phyloP scores from a whole-genome alignment of 2,888 invertebrate species.

The Caenorhabditis sinica region DNA sequence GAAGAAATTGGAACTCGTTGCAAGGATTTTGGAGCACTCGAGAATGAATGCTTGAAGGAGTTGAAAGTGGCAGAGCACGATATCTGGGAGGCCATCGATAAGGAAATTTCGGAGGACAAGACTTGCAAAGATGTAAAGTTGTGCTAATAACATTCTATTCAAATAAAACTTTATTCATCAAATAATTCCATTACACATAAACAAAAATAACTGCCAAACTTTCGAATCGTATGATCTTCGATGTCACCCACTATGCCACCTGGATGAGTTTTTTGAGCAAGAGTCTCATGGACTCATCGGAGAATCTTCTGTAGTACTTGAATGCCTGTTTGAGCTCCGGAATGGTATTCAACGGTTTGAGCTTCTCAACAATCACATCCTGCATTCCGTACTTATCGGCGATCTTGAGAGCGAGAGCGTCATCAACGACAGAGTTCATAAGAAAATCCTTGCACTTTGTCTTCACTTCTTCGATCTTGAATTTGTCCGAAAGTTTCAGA shows the following conservation, averaged over 20 bases:
- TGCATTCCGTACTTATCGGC: slow-evolving; percentile 37
- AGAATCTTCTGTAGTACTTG: slow-evolving; percentile 34
- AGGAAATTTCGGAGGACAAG: slow-evolving; percentile 51
- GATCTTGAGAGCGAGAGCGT: slow-evolving; percentile 25
- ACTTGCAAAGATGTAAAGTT: slow-evolving; percentile 50
- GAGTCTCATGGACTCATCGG: slow-evolving; percentile 38
- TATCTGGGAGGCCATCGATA: slow-evolving; percentile 53
- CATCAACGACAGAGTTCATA: slow-evolving; percentile 31
- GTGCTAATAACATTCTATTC: not conserved
- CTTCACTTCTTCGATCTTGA: slow-evolving; percentile 6
- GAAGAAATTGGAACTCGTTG: slow-evolving; percentile 54
- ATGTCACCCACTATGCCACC: slow-evolving; percentile 1
- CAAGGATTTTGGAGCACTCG: slow-evolving; percentile 26
- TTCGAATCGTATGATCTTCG: not conserved
- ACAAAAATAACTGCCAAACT: not conserved
- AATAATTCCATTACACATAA: slow-evolving; percentile 3
- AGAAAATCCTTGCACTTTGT: slow-evolving; percentile 6
- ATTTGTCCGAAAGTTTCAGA: slow-evolving; percentile 16
- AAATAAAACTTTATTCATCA: not conserved
- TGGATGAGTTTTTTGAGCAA: slow-evolving; percentile 36
- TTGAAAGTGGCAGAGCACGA: slow-evolving; percentile 51
- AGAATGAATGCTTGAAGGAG: slow-evolving; percentile 45
- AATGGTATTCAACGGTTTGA: slow-evolving; percentile 37
- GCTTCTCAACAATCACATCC: slow-evolving; percentile 32
- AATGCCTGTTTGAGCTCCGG: slow-evolving; percentile 30